Percentiles rank a stretch among this genome's conserved stretches.
These are phyloP conservation scores for Andrena dorsata DNA, from an alignment of 2,888 invertebrate species.

Conservation along the genomic window DNA sequence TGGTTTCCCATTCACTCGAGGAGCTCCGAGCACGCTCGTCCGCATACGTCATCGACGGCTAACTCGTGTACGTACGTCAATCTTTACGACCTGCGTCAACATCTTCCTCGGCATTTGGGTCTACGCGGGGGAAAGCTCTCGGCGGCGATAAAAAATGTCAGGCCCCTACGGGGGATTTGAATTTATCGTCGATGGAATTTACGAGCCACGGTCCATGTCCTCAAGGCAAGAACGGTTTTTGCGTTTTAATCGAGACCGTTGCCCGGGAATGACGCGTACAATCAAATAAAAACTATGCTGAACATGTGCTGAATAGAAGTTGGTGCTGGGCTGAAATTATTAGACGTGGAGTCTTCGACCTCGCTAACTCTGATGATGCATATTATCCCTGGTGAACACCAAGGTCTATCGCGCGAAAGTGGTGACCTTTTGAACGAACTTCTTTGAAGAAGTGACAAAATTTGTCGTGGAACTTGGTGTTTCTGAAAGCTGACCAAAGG, in stretches of 20 bases:
- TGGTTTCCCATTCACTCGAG: slow-evolving; percentile 67
- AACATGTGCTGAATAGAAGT: background rate
- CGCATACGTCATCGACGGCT: slow-evolving; percentile 52
- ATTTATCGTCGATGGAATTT: slow-evolving; percentile 17
- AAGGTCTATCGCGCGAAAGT: too few relatives aligned
- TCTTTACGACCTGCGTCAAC: slow-evolving; percentile 58
- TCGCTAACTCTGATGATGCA: too few relatives aligned
- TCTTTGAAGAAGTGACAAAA: too few relatives aligned
- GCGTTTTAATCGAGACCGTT: background rate
- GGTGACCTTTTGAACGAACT: too few relatives aligned
- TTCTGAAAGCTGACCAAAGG: too few relatives aligned
- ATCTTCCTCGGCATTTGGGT: slow-evolving; percentile 24
- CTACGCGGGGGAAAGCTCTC: background rate
- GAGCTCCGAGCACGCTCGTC: slow-evolving; percentile 28
- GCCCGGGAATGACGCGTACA: background rate
- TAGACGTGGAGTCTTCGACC: background rate
- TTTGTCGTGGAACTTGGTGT: too few relatives aligned
- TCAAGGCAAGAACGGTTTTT: background rate
- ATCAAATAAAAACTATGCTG: background rate
- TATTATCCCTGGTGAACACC: too few relatives aligned
- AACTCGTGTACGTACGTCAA: slow-evolving; percentile 34
- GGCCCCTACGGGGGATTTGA: background rate
- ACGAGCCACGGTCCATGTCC: background rate
- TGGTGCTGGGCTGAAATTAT: background rate
- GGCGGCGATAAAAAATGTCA: background rate